Percentiles rank a stretch among this genome's conserved stretches.
phyloP scores from a whole-genome alignment of 2,888 invertebrate genomes.

The Spilosoma lubricipeda region DNA sequence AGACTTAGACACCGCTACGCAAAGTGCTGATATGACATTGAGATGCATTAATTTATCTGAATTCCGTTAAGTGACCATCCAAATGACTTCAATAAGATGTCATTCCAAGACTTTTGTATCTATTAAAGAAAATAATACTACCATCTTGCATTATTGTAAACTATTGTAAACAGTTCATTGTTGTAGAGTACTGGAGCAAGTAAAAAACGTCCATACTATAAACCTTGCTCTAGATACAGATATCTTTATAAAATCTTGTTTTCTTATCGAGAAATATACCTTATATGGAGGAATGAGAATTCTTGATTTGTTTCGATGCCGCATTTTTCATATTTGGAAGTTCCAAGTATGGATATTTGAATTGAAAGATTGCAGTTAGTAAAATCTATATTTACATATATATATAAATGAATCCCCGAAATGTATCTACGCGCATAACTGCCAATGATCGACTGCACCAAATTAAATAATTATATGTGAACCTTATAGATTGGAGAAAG shows the following conservation, averaged over 20 bases:
- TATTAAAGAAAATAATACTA: not conserved
- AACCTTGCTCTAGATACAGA: conserved; percentile 15
- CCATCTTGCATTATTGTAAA: not conserved
- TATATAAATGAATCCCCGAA: too few relatives aligned
- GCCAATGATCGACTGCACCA: too few relatives aligned
- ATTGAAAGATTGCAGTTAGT: not conserved
- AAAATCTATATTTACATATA: too few relatives aligned
- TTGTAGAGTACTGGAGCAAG: not conserved
- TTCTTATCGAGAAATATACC: not conserved
- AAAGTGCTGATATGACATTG: conserved; percentile 4
- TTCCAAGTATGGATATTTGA: not conserved
- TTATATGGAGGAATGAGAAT: not conserved
- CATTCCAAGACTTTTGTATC: not conserved
- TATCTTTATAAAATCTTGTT: conserved; percentile 10
- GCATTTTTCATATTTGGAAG: not conserved
- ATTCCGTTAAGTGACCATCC: conserved; percentile 5
- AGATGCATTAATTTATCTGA: not conserved
- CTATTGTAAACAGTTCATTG: conserved; percentile 4
- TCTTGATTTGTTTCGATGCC: not conserved
- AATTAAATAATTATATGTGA: too few relatives aligned
- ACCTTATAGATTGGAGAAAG: too few relatives aligned
- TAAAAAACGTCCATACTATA: conserved; percentile 6
- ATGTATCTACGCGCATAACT: too few relatives aligned
- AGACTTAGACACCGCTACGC: not conserved
- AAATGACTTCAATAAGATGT: not conserved